Percentiles rank a stretch among this genome's conserved stretches.
These are phyloP conservation scores for Dryoscopus gambensis DNA, from an alignment of 2,113 vertebrate genomes.

Conservation along the genomic window DNA sequence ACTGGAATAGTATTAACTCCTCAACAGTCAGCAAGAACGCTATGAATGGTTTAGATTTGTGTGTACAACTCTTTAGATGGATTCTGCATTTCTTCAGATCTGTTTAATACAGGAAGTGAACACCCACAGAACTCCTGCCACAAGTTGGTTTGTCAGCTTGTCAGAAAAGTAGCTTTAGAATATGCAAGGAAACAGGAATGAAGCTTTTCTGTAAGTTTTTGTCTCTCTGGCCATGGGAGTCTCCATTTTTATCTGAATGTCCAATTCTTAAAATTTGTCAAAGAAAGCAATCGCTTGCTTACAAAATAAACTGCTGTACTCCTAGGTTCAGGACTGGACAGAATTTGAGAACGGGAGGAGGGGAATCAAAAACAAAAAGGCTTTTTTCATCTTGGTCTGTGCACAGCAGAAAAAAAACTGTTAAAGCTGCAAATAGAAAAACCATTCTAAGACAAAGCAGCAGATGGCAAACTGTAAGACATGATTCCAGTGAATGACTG, in stretches of 20 bases:
- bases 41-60: neutral
- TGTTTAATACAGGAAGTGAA: neutral
- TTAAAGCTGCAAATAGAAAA: slow-evolving; percentile 26
- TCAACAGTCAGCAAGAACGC: neutral
- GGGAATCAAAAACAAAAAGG: neutral
- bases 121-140: neutral
- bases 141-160: neutral
- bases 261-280: neutral
- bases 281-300: neutral
- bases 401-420: neutral
- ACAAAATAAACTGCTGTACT: neutral
- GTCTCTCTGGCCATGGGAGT: neutral
- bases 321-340: neutral
- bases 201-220: neutral
- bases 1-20: neutral
- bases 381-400: neutral
- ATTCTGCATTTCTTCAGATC: neutral
- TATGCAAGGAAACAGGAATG: neutral
- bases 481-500: neutral
- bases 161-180: neutral
- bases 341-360: neutral
- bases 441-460: neutral
- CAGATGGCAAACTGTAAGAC: slow-evolving; percentile 38
- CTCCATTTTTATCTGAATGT: neutral
- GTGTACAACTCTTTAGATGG: neutral